Base-by-base conservation (phyloP, 1,140 invertebrate species). In the Sipha flava region DNA sequence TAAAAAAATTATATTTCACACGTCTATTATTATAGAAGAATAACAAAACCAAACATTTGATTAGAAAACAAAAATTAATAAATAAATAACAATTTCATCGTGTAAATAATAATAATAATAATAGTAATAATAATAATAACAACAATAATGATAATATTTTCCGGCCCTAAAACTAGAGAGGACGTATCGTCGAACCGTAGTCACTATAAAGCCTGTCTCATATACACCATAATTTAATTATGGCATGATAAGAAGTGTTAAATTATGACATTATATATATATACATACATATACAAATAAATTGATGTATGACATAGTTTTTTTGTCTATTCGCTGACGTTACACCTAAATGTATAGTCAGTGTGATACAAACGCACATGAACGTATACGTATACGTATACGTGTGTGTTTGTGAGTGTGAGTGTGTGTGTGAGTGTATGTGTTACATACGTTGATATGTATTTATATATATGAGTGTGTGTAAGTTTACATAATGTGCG, bases 1-100 rank as follows among this genome's bases (percentile, higher is more conserved):
- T 82, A 84, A 83, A 84, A 37, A 37, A 77, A 14, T 59, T 29
- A 59, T 37, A 75, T 52, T 54, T 75, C n/a, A 75, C n/a, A 54
- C 21, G 29, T 29, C 68, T 66, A 43, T 49, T 66, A 43, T 49
- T 47, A 16, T 43, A 12, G 37, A n/a, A 45, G 45, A 79, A 16
- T n/a, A 45, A 43, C 3, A 59, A 9, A 23, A 70, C 16, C 12
- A 75, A 54, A 75, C 3, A 75, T n/a, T n/a, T n/a, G n/a, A n/a
- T n/a, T n/a, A n/a, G n/a, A 40, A 54, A 40, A 5, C 72, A 40
- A 37, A 54, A 23, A 9, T 54, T 16, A 12, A 79, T 16, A 64
- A 34, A 64, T 29, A 70, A 21, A 29, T n/a, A n/a, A n/a, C n/a
- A n/a, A n/a, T n/a, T n/a, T n/a, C n/a, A n/a, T n/a, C n/a, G n/a